Conservation (phyloP, 2,113 vertebrate genomes). For the Alaudala cheleensis region DNA sequence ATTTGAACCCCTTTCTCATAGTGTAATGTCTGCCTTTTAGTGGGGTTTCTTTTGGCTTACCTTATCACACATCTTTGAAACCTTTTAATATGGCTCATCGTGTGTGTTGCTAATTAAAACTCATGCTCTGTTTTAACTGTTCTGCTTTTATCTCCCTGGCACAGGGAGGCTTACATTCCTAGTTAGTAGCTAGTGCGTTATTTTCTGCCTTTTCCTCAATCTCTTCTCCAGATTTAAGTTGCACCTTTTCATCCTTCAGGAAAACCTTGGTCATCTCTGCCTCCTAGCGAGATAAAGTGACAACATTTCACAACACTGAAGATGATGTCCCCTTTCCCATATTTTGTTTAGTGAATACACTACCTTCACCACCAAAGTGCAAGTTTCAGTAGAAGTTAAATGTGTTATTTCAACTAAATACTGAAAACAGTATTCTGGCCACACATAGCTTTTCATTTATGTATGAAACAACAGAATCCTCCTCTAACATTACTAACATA, state of each 20-base stretch:
- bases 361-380: background rate
- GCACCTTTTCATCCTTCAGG: background rate
- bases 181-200: background rate
- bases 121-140: background rate
- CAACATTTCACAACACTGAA: background rate
- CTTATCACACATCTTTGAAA: background rate
- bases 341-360: background rate
- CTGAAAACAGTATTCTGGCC: background rate
- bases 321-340: background rate
- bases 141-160: background rate
- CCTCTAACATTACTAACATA: background rate
- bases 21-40: background rate
- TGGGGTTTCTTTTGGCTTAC: background rate
- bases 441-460: background rate
- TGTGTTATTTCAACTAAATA: background rate
- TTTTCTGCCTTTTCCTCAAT: background rate
- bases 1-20: background rate
- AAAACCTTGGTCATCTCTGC: background rate
- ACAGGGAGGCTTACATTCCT: background rate
- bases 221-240: background rate
- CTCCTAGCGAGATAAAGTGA: background rate
- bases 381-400: background rate
- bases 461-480: background rate
- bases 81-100: background rate
- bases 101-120: background rate